Evolutionary conservation across 1,140 invertebrate genomes (phyloP), one percentile per base, ranked within the genome.

Genomic region (Varroa destructor): DNA sequence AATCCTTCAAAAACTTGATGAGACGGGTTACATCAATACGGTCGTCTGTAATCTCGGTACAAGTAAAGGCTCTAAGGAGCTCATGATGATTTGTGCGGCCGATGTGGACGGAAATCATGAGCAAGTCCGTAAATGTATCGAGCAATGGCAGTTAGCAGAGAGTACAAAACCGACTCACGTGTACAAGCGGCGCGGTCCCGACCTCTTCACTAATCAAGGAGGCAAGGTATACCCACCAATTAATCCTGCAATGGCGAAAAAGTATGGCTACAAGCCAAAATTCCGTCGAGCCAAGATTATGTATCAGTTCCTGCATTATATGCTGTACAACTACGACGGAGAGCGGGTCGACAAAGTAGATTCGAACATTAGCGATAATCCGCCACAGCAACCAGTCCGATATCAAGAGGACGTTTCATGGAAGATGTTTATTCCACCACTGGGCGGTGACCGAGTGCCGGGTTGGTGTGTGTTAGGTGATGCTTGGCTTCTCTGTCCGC

Each of bases 391-490:
- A 71, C 72, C 73, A 1, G 67, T 56, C n/a, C 73, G 80, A 0
- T 80, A 79, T 56, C 71, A 78, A 55, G 79, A 80, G 71, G 81
- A 81, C 72, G 76, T 76, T 46, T 74, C 78, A 74, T 89, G 87
- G 87, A 87, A 85, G 78, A 88, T 86, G 78, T 90, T 90, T 76
- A 79, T 91, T 10, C 85, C 87, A 0, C 82, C 82, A 36, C 76
- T 90, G 57, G 85, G 89, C 76, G 77, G 75, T 78, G 81, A 83
- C 55, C 88, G 84, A 79, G 80, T 81, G 0, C 55, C 78, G n/a
- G 88, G 89, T 36, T 91, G 88, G 88, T 81, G 84, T n/a, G 81
- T 88, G 57, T 81, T 90, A 74, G 84, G 84, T 73, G 89, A 91
- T 77, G 77, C 88, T 6, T 77, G 91, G 4, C 78, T 88, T 0